Base-by-base conservation (phyloP, 2,113 vertebrate genomes). In the Gambusia affinis region DNA sequence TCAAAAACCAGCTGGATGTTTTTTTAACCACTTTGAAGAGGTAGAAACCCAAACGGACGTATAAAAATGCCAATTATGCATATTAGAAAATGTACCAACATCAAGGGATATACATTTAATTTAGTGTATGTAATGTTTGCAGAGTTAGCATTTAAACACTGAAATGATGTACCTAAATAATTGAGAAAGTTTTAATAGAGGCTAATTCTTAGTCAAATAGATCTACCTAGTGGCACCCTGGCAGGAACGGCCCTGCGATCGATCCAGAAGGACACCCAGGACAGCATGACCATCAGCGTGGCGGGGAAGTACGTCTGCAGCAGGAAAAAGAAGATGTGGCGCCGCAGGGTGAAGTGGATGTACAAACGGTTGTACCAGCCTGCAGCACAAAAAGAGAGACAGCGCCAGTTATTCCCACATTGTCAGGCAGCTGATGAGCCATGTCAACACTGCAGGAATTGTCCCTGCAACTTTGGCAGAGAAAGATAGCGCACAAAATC, bases 201-300 rank as follows among this genome's bases (percentile, higher is more conserved):
- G 4, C 6, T 39, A 12, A 24, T 65, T 65, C 8, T 47, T 17
- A 19, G 4, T 6, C 4, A 14, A 65, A 24, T 8, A 7, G 12
- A 2, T 74, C 86, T 80, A 98, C 97, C 97, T 82, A 99, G 88
- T 0, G 97, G 97, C 28, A 97, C 96, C 91, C 96, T 92, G 77
- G 96, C 96, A 0, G 96, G 96, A 35, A 97, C 96, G 1, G 96
- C 96, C 87, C 96, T 94, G 78, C 96, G 96, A 75, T 97, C 96
- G 0, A 97, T 97, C 96, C 96, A 97, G 91, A 97, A 97, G 31
- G 96, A 97, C 71, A 97, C 96, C 96, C 96, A 97, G 81, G 96
- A 97, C 80, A 97, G 84, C 96, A 97, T 97, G 89, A 97, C 96
- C 96, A 97, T 97, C 65, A 97, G 93, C 7, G 96, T 97, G 3